Evolutionary conservation across 2,888 invertebrate genomes (phyloP).

Genomic region (Parnassius orleans): DNA sequence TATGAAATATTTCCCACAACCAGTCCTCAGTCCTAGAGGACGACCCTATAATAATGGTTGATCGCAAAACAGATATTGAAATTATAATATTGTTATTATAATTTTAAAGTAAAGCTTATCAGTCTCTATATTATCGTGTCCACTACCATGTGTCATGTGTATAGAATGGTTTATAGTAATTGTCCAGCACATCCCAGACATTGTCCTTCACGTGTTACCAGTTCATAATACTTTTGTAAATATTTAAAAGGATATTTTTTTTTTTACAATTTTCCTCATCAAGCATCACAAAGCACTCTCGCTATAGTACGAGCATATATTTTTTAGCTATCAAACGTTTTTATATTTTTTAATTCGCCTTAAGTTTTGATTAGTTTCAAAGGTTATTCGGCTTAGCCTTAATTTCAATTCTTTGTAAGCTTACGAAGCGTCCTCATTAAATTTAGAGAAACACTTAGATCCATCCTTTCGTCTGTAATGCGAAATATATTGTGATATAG

Average conservation of each 20-base stretch:
- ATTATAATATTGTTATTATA: no score
- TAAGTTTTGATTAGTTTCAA: constrained; percentile 46
- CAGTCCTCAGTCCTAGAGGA: no score
- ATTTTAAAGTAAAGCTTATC: no score
- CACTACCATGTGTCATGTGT: no score
- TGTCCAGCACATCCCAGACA: constrained; percentile 27
- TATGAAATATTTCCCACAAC: no score
- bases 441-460: constrained; percentile 25
- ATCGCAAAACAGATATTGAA: no score
- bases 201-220: constrained; percentile 54
- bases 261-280: constrained; percentile 51
- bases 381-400: constrained; percentile 58
- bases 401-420: constrained; percentile 33
- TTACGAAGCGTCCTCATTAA: constrained; percentile 31
- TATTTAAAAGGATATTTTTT: constrained; percentile 51
- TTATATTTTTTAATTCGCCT: constrained; percentile 52
- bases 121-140: no score
- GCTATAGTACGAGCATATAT: constrained; percentile 48
- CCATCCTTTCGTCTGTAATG: constrained; percentile 36
- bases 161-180: background rate
- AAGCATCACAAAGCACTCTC: constrained; percentile 51
- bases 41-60: no score
- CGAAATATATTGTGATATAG: constrained; percentile 69
- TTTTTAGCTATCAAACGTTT: constrained; percentile 49
- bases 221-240: constrained; percentile 59